These are phyloP conservation scores for Athene noctua DNA, from an alignment of 2,113 vertebrate genomes.

Conservation along the genomic window DNA sequence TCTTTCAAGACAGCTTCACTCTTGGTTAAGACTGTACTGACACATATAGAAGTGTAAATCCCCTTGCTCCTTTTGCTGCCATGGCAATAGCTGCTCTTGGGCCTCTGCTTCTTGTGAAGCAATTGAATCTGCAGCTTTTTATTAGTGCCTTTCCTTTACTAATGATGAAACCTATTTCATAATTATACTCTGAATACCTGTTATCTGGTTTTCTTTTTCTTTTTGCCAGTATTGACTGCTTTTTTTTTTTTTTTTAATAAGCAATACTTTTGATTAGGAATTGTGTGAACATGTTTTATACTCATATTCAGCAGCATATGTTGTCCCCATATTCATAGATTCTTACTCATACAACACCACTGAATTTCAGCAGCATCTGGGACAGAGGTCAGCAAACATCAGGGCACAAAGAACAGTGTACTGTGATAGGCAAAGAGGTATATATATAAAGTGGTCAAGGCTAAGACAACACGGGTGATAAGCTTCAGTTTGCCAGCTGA, in stretches of 20 bases:
- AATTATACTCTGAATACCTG: not conserved
- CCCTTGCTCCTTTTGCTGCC: not conserved
- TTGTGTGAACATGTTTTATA: not conserved
- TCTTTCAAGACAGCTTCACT: not conserved
- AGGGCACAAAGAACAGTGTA: not conserved
- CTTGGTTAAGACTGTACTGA: not conserved
- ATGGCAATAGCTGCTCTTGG: constrained; percentile 3
- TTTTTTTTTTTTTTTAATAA: not conserved
- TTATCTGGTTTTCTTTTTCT: not conserved
- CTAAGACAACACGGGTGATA: not conserved
- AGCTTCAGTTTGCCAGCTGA: not conserved
- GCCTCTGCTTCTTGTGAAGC: not conserved
- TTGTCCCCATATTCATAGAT: not conserved
- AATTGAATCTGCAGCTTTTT: not conserved
- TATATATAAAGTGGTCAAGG: not conserved
- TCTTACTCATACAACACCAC: not conserved
- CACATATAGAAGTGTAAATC: not conserved
- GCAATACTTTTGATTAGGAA: not conserved
- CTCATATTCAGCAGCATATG: not conserved
- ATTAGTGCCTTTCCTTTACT: not conserved
- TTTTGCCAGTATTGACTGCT: not conserved
- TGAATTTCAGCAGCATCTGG: not conserved
- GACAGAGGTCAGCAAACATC: not conserved
- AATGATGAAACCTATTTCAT: not conserved
- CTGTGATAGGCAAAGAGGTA: not conserved